Evolutionary conservation across 1,140 invertebrate species (phyloP), one percentile per base, ranked within the genome.

Genomic region (Epicauta chinensis): DNA sequence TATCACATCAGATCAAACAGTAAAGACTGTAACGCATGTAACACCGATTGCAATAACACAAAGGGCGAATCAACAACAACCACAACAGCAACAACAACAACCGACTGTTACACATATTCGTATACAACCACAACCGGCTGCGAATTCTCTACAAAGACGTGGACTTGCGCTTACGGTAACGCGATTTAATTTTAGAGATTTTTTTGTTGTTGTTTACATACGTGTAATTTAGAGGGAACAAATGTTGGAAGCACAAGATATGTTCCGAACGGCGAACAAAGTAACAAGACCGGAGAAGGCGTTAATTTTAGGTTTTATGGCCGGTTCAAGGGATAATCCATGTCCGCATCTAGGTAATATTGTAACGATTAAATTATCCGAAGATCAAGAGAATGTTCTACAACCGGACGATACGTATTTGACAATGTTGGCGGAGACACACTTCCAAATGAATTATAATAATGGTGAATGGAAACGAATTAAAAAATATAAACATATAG

Each of bases 251-350:
- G 94, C 94, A 1, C 93, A 97, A 73, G 92, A 97, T 71, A 97
- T 97, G 91, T 98, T 98, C 77, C 79, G 86, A 49, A 94, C 88
- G 59, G 93, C 93, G 17, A 97, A 97, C 69, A 88, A 91, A 71
- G 92, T 97, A 34, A 97, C 93, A 1, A 74, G 94, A 58, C 93
- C 93, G 2, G 94, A 98, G 63, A 98, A 98, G 68, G 93, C 94
- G 32, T 83, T 97, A 29, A 98, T 98, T 66, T 78, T 98, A 15
- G 93, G 94, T 54, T 98, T 98, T 65, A 97, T 98, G 91, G 94
- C 94, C 58, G 95, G 95, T 1, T 91, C 90, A 4, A 81, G 91
- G 77, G 92, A 93, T 63, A 96, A 97, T 74, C 93, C 93, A 0
- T 94, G 92, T 75, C 92, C 92, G 5, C 89, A 94, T 73, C 77